These are phyloP conservation scores for Oenanthe melanoleuca DNA, from an alignment of 2,113 vertebrate genomes.

Conservation along the genomic window DNA sequence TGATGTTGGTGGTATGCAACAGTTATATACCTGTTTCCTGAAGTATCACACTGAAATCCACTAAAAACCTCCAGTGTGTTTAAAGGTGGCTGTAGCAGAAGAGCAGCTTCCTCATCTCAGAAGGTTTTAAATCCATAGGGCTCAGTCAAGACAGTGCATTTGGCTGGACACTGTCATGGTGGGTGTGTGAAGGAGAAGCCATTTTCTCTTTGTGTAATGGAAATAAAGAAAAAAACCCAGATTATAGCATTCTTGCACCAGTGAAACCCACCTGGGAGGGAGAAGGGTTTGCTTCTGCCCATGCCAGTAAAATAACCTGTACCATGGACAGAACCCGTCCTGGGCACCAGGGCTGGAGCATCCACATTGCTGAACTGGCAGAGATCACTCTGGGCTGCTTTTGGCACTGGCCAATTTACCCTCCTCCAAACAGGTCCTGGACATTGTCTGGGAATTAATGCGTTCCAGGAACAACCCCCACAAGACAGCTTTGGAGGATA, in stretches of 20 bases:
- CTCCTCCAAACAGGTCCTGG: neutral
- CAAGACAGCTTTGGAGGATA: neutral
- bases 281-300: neutral
- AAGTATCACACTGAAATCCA: neutral
- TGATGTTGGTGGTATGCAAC: neutral
- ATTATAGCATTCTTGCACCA: neutral
- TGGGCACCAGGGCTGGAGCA: neutral
- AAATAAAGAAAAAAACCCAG: neutral
- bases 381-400: neutral
- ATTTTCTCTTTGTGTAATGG: neutral
- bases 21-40: neutral
- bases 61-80: neutral
- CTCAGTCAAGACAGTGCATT: neutral
- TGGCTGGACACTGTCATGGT: neutral
- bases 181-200: neutral
- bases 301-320: rapidly evolving
- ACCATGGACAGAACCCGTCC: neutral
- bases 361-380: neutral
- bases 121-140: neutral
- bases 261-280: neutral
- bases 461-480: neutral
- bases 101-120: neutral
- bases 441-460: neutral
- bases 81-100: neutral
- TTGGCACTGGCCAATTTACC: neutral